Base-by-base conservation (phyloP, 64 coral and sea anemone species). In the Actinia tenebrosa region DNA sequence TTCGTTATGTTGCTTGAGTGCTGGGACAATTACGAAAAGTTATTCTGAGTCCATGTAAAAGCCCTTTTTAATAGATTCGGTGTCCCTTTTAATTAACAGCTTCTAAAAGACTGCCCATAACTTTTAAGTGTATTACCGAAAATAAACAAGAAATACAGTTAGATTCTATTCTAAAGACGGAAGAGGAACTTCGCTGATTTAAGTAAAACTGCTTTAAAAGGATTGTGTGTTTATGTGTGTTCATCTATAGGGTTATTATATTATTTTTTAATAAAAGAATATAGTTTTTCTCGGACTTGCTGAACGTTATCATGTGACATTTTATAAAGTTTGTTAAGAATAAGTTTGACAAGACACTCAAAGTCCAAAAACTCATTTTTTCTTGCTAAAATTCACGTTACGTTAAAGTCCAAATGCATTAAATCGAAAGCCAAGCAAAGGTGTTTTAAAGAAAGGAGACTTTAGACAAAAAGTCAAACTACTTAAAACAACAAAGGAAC, bases 401-500 rank as follows among this genome's bases (percentile, higher is more conserved):
- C 9, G 7, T 18, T 75, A 27, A 42, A 75, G 27, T 42, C 25
- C 23, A 75, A 75, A 75, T 75, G 26, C 69, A 75, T 75, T 75
- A 27, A 25, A 75, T 75, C 69, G 69, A 75, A 75, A 42, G 69
- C 18, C n/a, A 75, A 18, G 69, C 26, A 75, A 75, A 30, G n/a
- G 26, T 75, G 69, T 75, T 75, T 75, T 26, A 75, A 30, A 75
- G n/a, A 75, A 75, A 75, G 20, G 69, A 75, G 25, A 75, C n/a
- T 75, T 30, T 43, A 75, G 26, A 75, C 69, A 75, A 75, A 72
- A 75, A 75, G 25, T 42, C 69, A 8, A 30, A 75, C 22, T 75
- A 75, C 69, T 75, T 75, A 75, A 75, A 75, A 25, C 69, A 75
- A 75, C 69, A 75, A 75, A 75, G 26, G 26, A 42, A 75, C 69